A percentile compares a stretch with the other conserved stretches of the same genome.
These are phyloP conservation scores for Chironomus riparius DNA, from an alignment of 2,888 invertebrate genomes.

Conservation along the genomic window DNA sequence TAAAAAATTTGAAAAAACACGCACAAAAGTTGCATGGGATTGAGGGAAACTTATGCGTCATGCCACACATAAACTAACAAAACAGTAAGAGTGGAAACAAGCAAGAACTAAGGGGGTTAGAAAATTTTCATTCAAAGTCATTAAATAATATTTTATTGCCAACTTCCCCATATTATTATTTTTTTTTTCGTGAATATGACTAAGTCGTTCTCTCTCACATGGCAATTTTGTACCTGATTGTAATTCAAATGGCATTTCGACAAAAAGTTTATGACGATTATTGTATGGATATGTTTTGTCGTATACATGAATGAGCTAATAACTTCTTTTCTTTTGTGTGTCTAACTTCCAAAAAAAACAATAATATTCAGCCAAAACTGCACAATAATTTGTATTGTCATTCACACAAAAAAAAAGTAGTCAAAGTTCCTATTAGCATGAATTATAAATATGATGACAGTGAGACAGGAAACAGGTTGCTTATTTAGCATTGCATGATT, in stretches of 20 bases:
- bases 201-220: not conserved
- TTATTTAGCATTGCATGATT: not conserved
- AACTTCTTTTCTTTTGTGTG: not conserved
- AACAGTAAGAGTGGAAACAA: not conserved
- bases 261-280: slow-evolving; percentile 20
- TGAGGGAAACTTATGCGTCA: slow-evolving; percentile 5
- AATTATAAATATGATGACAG: slow-evolving; percentile 1
- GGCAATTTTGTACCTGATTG: slow-evolving; percentile 7
- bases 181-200: not conserved
- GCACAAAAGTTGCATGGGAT: not conserved
- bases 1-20: not conserved
- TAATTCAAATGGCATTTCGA: slow-evolving; percentile 18
- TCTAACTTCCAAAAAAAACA: not conserved
- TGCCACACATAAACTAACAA: slow-evolving; percentile 15
- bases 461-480: not conserved
- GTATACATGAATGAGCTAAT: slow-evolving; percentile 5
- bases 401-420: no score
- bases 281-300: not conserved
- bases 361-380: no score
- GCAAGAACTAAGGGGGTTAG: not conserved
- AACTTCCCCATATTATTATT: not conserved
- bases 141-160: slow-evolving; percentile 21
- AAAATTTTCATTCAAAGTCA: slow-evolving; percentile 12
- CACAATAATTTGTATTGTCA: no score
- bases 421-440: not conserved